phyloP scores from a whole-genome alignment of 1,140 invertebrate species.

The Drosophila virilis region DNA sequence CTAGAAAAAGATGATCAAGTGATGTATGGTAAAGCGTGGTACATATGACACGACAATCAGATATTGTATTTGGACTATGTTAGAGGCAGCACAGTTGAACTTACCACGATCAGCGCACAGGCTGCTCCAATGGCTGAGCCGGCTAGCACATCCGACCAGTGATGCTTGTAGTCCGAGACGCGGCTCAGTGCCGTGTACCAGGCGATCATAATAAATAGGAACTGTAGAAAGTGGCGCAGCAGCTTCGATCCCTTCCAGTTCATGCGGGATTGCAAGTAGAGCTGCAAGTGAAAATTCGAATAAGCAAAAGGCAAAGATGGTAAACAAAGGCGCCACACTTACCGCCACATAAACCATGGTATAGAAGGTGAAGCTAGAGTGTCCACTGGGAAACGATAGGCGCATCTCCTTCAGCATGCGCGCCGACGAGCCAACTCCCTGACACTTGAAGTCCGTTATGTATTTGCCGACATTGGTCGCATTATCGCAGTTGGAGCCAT shows the following conservation, averaged over 20 bases:
- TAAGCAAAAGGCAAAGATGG: constrained; percentile 12
- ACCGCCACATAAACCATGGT: constrained; percentile 92
- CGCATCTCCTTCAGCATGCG: constrained; percentile 89
- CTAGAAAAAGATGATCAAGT: constrained; percentile 68
- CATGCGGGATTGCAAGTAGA: constrained; percentile 92
- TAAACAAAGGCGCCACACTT: constrained; percentile 85
- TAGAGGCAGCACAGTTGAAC: constrained; percentile 57
- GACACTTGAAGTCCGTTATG: constrained; percentile 88
- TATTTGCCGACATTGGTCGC: constrained; percentile 87
- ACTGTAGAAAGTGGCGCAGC: constrained; percentile 90
- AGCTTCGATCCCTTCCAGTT: constrained; percentile 91
- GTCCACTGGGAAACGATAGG: constrained; percentile 93
- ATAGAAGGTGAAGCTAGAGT: constrained; percentile 92
- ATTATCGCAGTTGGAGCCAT: constrained; percentile 85
- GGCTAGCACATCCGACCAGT: constrained; percentile 90
- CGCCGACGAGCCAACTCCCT: constrained; percentile 85
- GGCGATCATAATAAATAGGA: constrained; percentile 89
- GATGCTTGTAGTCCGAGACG: constrained; percentile 98
- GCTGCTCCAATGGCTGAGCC: constrained; percentile 86
- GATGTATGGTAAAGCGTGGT: constrained; percentile 3
- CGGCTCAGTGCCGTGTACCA: constrained; percentile 93
- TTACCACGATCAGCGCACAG: constrained; percentile 86
- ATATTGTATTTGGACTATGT: background rate
- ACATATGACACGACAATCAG: background rate
- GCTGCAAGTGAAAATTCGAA: constrained; percentile 85